Evolutionary conservation across 2,113 vertebrate genomes (phyloP).

Genomic region (Muntiacus muntjak): DNA sequence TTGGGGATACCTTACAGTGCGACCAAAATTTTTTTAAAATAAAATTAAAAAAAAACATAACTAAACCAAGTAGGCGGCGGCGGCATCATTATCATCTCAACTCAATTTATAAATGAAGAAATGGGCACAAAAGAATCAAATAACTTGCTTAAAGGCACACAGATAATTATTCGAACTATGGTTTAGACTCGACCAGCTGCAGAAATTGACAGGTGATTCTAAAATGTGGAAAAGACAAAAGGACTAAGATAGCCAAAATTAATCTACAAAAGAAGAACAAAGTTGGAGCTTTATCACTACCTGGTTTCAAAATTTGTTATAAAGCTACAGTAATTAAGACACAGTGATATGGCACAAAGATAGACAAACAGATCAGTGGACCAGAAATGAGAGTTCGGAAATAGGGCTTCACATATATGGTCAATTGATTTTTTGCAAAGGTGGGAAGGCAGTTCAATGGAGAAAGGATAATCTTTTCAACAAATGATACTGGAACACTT

Average conservation of each 20-base stretch:
- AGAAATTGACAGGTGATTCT: neutral
- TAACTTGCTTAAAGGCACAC: neutral
- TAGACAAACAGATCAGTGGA: neutral
- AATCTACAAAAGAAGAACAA: neutral
- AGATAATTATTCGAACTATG: neutral
- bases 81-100: neutral
- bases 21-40: neutral
- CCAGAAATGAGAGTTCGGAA: neutral
- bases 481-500: neutral
- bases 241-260: neutral
- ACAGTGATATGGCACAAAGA: neutral
- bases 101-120: conserved; percentile 3
- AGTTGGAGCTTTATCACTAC: neutral
- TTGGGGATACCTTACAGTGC: neutral
- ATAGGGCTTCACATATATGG: neutral
- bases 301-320: neutral
- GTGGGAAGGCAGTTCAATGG: neutral
- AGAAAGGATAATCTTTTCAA: neutral
- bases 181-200: neutral
- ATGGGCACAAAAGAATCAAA: neutral
- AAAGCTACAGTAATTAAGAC: neutral
- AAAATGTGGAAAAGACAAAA: neutral
- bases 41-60: neutral
- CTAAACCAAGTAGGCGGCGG: neutral
- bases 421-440: neutral